A percentile compares a stretch with the other conserved stretches of the same genome.
Evolutionary conservation across 2,113 vertebrate species (phyloP).

Genomic region (Dicaeum eximium): DNA sequence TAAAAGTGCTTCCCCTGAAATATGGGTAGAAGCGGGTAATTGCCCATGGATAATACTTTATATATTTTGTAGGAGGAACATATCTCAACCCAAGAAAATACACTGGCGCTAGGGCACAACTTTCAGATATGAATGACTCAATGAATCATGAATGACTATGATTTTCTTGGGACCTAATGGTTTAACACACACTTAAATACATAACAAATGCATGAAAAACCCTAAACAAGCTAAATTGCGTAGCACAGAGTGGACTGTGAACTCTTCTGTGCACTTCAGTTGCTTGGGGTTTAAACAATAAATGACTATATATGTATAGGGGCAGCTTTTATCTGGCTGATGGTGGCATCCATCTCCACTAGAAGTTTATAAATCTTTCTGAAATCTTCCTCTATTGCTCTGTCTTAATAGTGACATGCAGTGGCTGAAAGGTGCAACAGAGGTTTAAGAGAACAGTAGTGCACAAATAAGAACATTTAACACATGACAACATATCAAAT

Average conservation of each 20-base stretch:
- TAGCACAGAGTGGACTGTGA: slow-evolving; percentile 14
- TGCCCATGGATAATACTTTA: slow-evolving; percentile 71
- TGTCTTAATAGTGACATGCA: slow-evolving; percentile 39
- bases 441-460: background rate
- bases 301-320: background rate
- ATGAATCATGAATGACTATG: slow-evolving; percentile 70
- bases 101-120: slow-evolving; percentile 35
- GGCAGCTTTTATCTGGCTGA: background rate
- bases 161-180: slow-evolving; percentile 65
- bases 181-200: slow-evolving; percentile 66
- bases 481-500: background rate
- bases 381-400: slow-evolving; percentile 11
- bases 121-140: slow-evolving; percentile 70
- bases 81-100: slow-evolving; percentile 63
- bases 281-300: slow-evolving; percentile 32
- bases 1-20: slow-evolving; percentile 64
- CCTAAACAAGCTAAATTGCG: background rate
- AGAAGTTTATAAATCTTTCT: slow-evolving; percentile 15
- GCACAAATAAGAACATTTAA: background rate
- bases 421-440: slow-evolving; percentile 3
- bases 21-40: slow-evolving; percentile 65
- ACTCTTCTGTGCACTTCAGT: background rate
- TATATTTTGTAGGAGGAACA: slow-evolving; percentile 70
- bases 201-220: slow-evolving; percentile 54
- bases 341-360: background rate